These are phyloP conservation scores for Congeria kusceri DNA, from an alignment of 2,888 invertebrate species.

Conservation along the genomic window DNA sequence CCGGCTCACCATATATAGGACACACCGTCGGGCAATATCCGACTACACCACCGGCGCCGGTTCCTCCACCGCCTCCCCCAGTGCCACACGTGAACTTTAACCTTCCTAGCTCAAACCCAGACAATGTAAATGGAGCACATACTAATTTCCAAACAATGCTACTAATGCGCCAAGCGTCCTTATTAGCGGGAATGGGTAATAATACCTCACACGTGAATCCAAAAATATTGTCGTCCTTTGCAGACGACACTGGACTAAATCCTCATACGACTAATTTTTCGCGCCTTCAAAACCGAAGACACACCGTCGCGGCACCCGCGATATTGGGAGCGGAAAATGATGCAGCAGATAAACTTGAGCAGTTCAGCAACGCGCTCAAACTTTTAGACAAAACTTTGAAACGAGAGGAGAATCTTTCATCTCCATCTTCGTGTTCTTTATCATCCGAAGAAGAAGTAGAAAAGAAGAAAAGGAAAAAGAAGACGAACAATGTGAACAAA, in stretches of 20 bases:
- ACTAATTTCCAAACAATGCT: background rate
- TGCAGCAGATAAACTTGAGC: slow-evolving; percentile 29
- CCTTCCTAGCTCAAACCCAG: slow-evolving; percentile 6
- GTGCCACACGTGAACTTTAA: slow-evolving; percentile 43
- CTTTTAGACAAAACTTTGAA: slow-evolving; percentile 45
- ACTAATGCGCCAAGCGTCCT: background rate
- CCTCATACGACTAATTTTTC: background rate
- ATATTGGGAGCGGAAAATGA: slow-evolving; percentile 10
- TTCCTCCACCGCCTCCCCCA: slow-evolving; percentile 6
- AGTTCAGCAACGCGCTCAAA: slow-evolving; percentile 40
- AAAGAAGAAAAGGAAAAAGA: slow-evolving; percentile 4
- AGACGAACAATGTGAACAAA: background rate
- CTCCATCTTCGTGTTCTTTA: background rate
- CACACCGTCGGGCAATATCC: background rate
- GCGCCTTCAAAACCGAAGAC: slow-evolving; percentile 40
- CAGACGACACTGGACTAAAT: background rate
- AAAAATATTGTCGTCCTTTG: background rate
- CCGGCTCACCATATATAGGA: background rate
- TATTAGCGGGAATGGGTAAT: background rate
- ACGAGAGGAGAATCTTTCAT: slow-evolving; percentile 9
- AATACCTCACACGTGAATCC: too few species aligned
- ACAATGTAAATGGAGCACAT: background rate
- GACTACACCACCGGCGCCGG: slow-evolving; percentile 20
- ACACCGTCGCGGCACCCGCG: slow-evolving; percentile 44
- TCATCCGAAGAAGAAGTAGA: background rate